Evolutionary conservation across 53 echinoderm and acorn worm species (phyloP), one percentile per base, ranked within the genome.

Genomic region (Stichopus horrens): DNA sequence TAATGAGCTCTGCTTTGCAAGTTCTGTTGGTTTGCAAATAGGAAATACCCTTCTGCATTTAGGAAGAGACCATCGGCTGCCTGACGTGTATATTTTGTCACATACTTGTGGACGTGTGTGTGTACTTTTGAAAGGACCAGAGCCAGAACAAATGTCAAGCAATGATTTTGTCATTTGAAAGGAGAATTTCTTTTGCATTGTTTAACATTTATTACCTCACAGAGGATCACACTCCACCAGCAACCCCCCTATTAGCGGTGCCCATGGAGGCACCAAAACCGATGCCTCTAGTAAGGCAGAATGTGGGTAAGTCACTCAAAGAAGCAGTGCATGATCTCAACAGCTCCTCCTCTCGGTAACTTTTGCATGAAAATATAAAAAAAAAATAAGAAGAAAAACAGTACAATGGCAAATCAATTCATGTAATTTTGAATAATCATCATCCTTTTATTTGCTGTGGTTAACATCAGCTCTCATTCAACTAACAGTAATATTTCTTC

Each of bases 191-290:
- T 59, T 11, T 59, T 71, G n/a, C n/a, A 71, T 71, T 71, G 71
- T 71, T 71, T 71, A 71, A 71, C 18, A 20, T 87, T 87, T 87
- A 56, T 87, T 87, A 75, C 74, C 87, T 74, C 92, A 91, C 93
- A 97, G 97, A 97, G 91, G 97, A 91, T 57, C 93, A 91, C 73
- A 94, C 95, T 75, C 95, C 97, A 80, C 93, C 95, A 76, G 90
- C 92, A 51, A 93, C 93, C 79, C 97, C 97, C 65, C 79, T 91
- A 88, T 86, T 94, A 66, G 93, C 94, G 14, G 88, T 95, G 81
- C 87, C 88, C 77, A 94, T 95, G 37, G 91, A 92, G 58, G 94
- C 91, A 80, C 91, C 94, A 55, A 93, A 92, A 89, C 90, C 97
- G 74, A 88, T 92, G 90, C 91, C 91, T 53, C 90, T 95, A 55